A percentile compares a stretch with the other conserved stretches of the same genome.
phyloP scores from a whole-genome alignment of 1,140 invertebrate species.

The Stenopsyche tienmushanensis region DNA sequence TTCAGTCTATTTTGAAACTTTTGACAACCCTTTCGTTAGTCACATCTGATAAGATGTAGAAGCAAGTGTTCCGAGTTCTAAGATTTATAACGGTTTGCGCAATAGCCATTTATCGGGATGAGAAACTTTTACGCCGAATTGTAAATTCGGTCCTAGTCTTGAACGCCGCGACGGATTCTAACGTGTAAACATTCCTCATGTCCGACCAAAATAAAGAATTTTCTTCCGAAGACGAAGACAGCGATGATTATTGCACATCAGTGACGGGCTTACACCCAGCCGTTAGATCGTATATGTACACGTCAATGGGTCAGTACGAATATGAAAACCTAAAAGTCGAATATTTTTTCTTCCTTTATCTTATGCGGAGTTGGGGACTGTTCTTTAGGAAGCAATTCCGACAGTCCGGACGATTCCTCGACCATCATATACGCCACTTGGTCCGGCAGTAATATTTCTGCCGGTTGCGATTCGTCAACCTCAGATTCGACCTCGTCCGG shows the following conservation, averaged over 20 bases:
- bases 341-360: constrained; percentile 3
- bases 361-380: constrained; percentile 26
- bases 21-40: constrained; percentile 39
- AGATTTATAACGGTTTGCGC: no score
- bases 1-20: constrained; percentile 31
- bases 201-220: constrained; percentile 51
- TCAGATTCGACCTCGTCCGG: constrained; percentile 48
- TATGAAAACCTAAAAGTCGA: no score
- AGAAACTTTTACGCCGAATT: no score
- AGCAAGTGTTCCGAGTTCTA: constrained; percentile 40
- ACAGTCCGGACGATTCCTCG: constrained; percentile 48
- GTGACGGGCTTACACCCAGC: constrained; percentile 49
- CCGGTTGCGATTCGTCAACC: constrained; percentile 40
- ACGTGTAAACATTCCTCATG: no score
- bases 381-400: constrained; percentile 52
- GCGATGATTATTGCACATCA: constrained; percentile 45
- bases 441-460: constrained; percentile 45
- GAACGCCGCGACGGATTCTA: no score
- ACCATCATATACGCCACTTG: constrained; percentile 53
- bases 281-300: constrained; percentile 56
- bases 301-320: constrained; percentile 53
- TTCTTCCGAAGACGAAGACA: constrained; percentile 50
- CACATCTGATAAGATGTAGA: constrained; percentile 13
- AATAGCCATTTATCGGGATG: no score
- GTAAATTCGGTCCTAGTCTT: no score